Evolutionary conservation across 2,888 invertebrate genomes (phyloP).

Genomic region (Salpingus planirostris): DNA sequence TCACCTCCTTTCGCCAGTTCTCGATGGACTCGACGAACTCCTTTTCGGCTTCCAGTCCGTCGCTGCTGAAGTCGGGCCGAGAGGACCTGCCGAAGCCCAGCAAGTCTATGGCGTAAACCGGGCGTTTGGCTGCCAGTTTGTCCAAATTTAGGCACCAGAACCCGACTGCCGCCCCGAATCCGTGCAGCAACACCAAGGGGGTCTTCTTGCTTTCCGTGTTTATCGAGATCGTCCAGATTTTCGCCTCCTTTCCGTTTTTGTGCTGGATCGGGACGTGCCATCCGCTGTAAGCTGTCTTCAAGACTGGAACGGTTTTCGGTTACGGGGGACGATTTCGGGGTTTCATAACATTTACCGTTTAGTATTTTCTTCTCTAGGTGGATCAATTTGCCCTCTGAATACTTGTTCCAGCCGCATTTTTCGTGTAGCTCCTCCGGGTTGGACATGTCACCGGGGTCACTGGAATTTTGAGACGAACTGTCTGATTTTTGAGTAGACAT

Average conservation of each 20-base stretch:
- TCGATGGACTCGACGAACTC: slow-evolving; percentile 90
- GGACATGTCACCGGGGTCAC: slow-evolving; percentile 13
- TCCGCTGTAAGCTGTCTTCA: slow-evolving; percentile 35
- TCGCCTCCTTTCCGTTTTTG: slow-evolving; percentile 42
- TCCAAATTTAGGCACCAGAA: slow-evolving; percentile 90
- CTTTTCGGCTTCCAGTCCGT: slow-evolving; percentile 69
- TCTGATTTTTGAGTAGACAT: neutral
- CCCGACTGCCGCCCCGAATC: slow-evolving; percentile 85
- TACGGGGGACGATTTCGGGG: slow-evolving; percentile 1
- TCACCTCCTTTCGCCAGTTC: slow-evolving; percentile 85
- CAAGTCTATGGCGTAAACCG: slow-evolving; percentile 81
- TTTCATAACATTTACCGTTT: slow-evolving; percentile 52
- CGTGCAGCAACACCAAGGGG: slow-evolving; percentile 85
- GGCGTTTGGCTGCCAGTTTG: slow-evolving; percentile 62
- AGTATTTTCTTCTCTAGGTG: slow-evolving; percentile 73
- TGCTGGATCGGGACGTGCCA: slow-evolving; percentile 46
- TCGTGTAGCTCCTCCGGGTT: slow-evolving; percentile 4
- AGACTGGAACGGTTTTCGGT: slow-evolving; percentile 18
- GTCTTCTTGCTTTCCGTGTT: slow-evolving; percentile 53
- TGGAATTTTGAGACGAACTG: slow-evolving; percentile 4
- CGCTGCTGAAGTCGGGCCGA: slow-evolving; percentile 70
- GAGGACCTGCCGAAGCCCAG: slow-evolving; percentile 89
- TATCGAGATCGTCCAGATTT: slow-evolving; percentile 55
- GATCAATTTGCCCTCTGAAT: slow-evolving; percentile 68
- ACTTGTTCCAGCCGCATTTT: slow-evolving; percentile 55